Evolutionary conservation across 1,140 invertebrate species (phyloP).

Genomic region (Cyclargus thomasi): DNA sequence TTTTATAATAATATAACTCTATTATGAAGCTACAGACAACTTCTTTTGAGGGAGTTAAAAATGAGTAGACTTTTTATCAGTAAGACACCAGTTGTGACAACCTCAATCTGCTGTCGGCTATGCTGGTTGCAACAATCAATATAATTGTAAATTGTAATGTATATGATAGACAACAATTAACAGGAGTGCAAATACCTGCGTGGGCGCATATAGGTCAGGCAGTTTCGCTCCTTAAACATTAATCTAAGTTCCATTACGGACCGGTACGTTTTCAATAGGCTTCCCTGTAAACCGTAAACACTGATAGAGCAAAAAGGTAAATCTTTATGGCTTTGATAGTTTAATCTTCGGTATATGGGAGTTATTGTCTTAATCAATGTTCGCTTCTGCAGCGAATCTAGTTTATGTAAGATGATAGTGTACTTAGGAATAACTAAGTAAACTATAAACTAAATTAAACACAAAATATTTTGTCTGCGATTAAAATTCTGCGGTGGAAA

Average conservation of each 20-base stretch:
- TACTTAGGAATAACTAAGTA: not conserved
- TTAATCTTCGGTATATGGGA: constrained; percentile 6
- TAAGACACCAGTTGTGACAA: not conserved
- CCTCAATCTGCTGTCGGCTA: not conserved
- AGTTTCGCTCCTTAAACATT: constrained; percentile 22
- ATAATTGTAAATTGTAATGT: constrained; percentile 1
- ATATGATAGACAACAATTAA: constrained; percentile 3
- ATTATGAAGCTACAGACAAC: too few relatives aligned
- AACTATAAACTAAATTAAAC: too few relatives aligned
- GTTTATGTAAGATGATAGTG: not conserved
- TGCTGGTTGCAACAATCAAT: not conserved
- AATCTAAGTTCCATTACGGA: constrained; percentile 25
- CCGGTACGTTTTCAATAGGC: constrained; percentile 17
- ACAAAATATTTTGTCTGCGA: not conserved
- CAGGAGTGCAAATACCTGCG: constrained; percentile 15
- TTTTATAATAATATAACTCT: not conserved
- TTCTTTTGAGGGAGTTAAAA: too few relatives aligned
- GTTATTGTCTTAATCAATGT: constrained; percentile 3
- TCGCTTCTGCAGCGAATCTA: not conserved
- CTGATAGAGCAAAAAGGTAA: constrained; percentile 7
- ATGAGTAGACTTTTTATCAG: too few relatives aligned
- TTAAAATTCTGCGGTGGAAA: too few relatives aligned
- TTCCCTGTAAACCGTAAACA: not conserved
- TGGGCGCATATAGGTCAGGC: constrained; percentile 24
- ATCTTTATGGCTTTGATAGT: not conserved